A percentile compares a stretch with the other conserved stretches of the same genome.
These are phyloP conservation scores for Eolophus roseicapilla DNA, from an alignment of 2,113 vertebrate species.

Conservation along the genomic window DNA sequence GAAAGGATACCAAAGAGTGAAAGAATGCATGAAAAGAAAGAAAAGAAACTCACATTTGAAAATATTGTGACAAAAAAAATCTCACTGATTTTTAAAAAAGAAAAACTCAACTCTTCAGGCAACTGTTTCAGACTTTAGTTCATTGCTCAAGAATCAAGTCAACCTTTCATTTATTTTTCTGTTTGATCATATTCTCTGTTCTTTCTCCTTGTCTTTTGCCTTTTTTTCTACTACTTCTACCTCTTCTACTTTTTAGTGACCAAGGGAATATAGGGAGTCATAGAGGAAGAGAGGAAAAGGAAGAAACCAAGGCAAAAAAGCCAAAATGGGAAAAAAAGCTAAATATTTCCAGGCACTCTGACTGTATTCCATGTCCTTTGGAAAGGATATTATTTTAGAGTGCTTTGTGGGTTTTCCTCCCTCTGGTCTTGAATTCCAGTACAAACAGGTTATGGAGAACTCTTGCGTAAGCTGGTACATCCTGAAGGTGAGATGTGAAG, in stretches of 20 bases:
- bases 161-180: background rate
- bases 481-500: background rate
- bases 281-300: background rate
- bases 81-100: background rate
- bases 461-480: fast-evolving
- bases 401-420: background rate
- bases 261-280: background rate
- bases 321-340: background rate
- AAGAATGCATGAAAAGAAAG: background rate
- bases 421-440: background rate
- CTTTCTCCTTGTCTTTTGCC: background rate
- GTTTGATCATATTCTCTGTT: background rate
- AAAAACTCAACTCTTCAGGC: background rate
- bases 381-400: background rate
- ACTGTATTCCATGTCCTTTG: background rate
- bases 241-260: background rate
- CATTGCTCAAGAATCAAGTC: background rate
- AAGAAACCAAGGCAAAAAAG: background rate
- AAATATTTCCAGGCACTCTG: background rate
- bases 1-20: background rate
- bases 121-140: background rate
- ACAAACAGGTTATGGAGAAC: background rate
- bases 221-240: background rate
- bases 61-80: background rate
- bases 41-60: background rate